phyloP scores from a whole-genome alignment of 2,797 vertebrate species.

The Takifugu rubripes region DNA sequence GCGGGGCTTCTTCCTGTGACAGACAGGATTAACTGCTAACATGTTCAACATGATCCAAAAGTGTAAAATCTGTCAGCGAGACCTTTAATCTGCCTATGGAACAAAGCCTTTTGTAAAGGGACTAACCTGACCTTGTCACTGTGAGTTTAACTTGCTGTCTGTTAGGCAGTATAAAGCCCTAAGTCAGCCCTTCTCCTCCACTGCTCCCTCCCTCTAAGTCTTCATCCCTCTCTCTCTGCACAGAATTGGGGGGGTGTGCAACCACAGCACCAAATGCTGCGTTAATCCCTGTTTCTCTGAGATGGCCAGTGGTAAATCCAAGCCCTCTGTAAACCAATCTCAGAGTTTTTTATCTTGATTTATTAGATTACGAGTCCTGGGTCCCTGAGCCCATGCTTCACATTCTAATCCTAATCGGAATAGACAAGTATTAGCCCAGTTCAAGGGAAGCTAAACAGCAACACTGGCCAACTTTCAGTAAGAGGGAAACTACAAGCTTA shows the following conservation, averaged over 20 bases:
- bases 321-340: conserved; percentile 86
- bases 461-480: conserved; percentile 69
- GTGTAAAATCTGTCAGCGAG: conserved; percentile 91
- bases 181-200: conserved; percentile 55
- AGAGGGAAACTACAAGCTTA: conserved; percentile 71
- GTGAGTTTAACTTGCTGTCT: conserved; percentile 90
- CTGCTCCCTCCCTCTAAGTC: conserved; percentile 35
- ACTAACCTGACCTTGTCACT: conserved; percentile 96
- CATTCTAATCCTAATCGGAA: conserved; percentile 87
- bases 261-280: conserved; percentile 73
- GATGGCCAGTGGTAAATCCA: conserved; percentile 81
- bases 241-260: conserved; percentile 64
- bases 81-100: conserved; percentile 93
- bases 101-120: conserved; percentile 87
- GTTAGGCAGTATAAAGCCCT: conserved; percentile 78
- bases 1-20: conserved; percentile 61
- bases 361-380: conserved; percentile 86
- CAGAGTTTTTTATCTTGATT: conserved; percentile 83
- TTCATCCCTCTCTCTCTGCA: conserved; percentile 27
- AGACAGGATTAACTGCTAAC: conserved; percentile 88
- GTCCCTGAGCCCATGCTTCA: conserved; percentile 75
- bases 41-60: conserved; percentile 94
- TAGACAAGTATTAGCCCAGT: conserved; percentile 86
- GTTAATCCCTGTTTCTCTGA: conserved; percentile 86
- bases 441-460: conserved; percentile 79